Evolutionary conservation across 2,888 invertebrate genomes (phyloP).

Genomic region (Adela reaumurella): DNA sequence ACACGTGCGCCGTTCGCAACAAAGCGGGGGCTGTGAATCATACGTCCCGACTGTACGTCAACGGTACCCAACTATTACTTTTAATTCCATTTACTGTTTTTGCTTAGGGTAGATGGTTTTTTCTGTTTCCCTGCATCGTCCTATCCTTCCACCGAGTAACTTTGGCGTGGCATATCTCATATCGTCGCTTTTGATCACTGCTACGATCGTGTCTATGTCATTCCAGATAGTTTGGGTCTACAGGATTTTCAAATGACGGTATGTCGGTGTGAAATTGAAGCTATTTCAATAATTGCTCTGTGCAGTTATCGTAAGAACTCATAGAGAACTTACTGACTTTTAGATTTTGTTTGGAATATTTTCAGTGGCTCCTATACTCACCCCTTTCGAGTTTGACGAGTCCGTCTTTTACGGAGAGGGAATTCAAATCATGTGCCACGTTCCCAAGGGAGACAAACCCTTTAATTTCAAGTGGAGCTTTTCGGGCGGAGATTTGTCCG

Average conservation of each 20-base stretch:
- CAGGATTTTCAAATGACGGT: no score
- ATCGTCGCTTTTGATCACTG: conserved; percentile 3
- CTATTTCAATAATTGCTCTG: no score
- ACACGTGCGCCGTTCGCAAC: conserved; percentile 61
- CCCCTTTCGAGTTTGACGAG: conserved; percentile 58
- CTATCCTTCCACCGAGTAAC: conserved; percentile 25
- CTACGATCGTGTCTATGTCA: no score
- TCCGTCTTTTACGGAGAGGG: conserved; percentile 56
- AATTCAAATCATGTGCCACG: conserved; percentile 57
- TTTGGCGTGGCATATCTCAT: conserved; percentile 46
- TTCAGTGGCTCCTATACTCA: conserved; percentile 60
- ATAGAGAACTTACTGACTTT: no score
- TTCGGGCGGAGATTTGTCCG: conserved; percentile 58
- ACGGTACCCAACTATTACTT: no score
- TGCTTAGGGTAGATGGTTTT: not conserved
- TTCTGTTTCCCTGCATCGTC: not conserved
- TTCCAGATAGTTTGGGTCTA: no score
- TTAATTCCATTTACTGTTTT: not conserved
- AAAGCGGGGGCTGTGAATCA: conserved; percentile 53
- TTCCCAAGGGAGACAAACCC: conserved; percentile 66
- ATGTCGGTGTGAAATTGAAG: no score
- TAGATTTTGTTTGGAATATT: no score
- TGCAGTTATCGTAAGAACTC: no score
- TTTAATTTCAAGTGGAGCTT: conserved; percentile 73
- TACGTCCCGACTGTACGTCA: conserved; percentile 54